Evolutionary conservation across 2,113 vertebrate species (phyloP).

Genomic region (Rhadina sibilatrix): DNA sequence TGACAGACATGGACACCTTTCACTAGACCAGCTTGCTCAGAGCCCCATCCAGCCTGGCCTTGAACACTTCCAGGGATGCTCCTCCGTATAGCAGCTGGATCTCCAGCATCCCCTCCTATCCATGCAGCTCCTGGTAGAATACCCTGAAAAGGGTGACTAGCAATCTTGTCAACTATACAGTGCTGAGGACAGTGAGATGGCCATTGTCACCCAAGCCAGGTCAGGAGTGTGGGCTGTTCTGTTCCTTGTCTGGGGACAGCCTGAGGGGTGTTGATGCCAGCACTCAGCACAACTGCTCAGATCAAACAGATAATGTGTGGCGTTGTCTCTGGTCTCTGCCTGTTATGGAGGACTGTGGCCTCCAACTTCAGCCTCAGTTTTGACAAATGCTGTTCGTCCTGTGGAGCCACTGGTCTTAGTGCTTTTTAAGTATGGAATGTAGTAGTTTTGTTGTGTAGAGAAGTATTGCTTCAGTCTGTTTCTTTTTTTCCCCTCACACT

Average conservation of each 20-base stretch:
- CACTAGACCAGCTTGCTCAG: neutral
- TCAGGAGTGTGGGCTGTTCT: neutral
- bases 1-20: neutral
- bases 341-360: neutral
- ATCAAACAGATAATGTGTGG: neutral
- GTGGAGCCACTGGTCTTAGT: accelerated
- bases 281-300: neutral
- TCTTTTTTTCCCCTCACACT: accelerated
- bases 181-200: neutral
- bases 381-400: neutral
- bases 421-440: accelerated
- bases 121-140: neutral
- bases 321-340: neutral
- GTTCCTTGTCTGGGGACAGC: neutral
- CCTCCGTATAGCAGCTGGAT: neutral
- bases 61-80: neutral
- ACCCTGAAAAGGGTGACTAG: neutral
- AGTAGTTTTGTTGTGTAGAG: neutral
- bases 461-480: neutral
- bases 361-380: neutral
- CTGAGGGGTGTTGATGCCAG: neutral
- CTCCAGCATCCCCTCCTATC: neutral
- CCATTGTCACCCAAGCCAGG: neutral
- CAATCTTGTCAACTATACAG: neutral
- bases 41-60: neutral